These are phyloP conservation scores for Oxyteleia sp. DNA, from an alignment of 2,888 invertebrate genomes.

Conservation along the genomic window DNA sequence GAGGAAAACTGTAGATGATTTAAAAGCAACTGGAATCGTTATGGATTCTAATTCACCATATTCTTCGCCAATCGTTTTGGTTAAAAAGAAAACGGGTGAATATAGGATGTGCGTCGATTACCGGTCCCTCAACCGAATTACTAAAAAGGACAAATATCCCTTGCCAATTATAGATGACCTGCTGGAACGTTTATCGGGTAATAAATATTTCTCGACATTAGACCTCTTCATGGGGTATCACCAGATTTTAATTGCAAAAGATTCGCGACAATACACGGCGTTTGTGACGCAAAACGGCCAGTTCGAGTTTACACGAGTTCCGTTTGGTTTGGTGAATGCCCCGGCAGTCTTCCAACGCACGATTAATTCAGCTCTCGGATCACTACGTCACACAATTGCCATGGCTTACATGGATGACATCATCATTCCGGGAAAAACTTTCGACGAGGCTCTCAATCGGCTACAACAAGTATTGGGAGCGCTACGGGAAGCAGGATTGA, in stretches of 20 bases:
- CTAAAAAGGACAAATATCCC: slow-evolving; percentile 76
- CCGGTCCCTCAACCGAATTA: slow-evolving; percentile 77
- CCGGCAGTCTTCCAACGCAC: slow-evolving; percentile 33
- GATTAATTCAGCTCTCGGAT: slow-evolving; percentile 8
- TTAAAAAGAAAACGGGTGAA: slow-evolving; percentile 77
- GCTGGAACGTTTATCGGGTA: slow-evolving; percentile 76
- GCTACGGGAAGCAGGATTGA: slow-evolving; percentile 24
- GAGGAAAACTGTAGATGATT: slow-evolving; percentile 61
- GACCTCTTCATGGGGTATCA: slow-evolving; percentile 81
- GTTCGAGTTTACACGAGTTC: slow-evolving; percentile 28
- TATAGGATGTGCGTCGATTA: slow-evolving; percentile 79
- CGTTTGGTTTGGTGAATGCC: slow-evolving; percentile 44
- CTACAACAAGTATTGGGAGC: slow-evolving; percentile 42
- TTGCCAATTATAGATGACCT: slow-evolving; percentile 78
- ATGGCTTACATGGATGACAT: slow-evolving; percentile 37
- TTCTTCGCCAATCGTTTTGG: slow-evolving; percentile 76
- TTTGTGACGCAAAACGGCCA: slow-evolving; percentile 78
- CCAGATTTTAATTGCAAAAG: slow-evolving; percentile 76
- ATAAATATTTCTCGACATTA: slow-evolving; percentile 77
- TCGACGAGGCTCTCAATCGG: slow-evolving; percentile 15
- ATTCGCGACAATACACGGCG: slow-evolving; percentile 78
- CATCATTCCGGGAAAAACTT: slow-evolving; percentile 14
- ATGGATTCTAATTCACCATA: slow-evolving; percentile 55
- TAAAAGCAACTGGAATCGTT: slow-evolving; percentile 70
- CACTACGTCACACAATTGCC: slow-evolving; percentile 17